Conservation (phyloP, 1,140 invertebrate genomes). For the Sweltsa coloradensis region DNA sequence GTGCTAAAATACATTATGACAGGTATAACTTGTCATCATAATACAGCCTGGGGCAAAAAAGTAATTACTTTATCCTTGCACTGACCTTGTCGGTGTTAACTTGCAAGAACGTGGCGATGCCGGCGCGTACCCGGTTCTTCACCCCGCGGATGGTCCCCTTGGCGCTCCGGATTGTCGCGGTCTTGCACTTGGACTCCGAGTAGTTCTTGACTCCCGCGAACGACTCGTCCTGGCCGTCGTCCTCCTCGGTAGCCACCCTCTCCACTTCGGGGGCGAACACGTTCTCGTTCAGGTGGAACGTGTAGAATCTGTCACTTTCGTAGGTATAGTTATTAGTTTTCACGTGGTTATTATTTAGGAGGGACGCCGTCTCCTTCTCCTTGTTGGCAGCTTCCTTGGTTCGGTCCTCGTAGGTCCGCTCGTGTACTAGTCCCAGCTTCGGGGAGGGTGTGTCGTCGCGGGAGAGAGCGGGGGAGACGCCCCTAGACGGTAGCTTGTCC, state of each 20-base stretch:
- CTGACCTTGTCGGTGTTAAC: slow-evolving; percentile 60
- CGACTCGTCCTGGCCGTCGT: slow-evolving; percentile 36
- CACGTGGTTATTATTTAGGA: neutral
- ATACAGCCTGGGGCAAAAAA: no score
- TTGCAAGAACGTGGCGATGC: slow-evolving; percentile 85
- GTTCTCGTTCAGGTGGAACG: slow-evolving; percentile 70
- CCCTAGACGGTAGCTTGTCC: neutral
- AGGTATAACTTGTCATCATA: no score
- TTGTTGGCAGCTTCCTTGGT: slow-evolving; percentile 30
- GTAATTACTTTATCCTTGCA: no score
- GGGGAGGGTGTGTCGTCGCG: slow-evolving; percentile 1
- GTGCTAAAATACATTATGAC: no score
- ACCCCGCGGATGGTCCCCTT: slow-evolving; percentile 86
- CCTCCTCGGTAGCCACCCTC: slow-evolving; percentile 26
- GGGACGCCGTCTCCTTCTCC: neutral
- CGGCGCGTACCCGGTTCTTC: slow-evolving; percentile 84
- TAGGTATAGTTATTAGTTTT: slow-evolving; percentile 26
- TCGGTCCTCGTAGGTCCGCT: slow-evolving; percentile 53
- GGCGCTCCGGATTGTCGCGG: slow-evolving; percentile 68
- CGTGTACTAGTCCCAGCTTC: slow-evolving; percentile 30
- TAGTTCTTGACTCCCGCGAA: slow-evolving; percentile 73
- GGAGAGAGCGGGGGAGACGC: neutral
- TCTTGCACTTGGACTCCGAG: slow-evolving; percentile 44
- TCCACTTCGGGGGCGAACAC: slow-evolving; percentile 30
- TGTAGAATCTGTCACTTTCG: slow-evolving; percentile 63